Conservation (phyloP, 2,113 vertebrate genomes). For the Sceloporus tristichus region DNA sequence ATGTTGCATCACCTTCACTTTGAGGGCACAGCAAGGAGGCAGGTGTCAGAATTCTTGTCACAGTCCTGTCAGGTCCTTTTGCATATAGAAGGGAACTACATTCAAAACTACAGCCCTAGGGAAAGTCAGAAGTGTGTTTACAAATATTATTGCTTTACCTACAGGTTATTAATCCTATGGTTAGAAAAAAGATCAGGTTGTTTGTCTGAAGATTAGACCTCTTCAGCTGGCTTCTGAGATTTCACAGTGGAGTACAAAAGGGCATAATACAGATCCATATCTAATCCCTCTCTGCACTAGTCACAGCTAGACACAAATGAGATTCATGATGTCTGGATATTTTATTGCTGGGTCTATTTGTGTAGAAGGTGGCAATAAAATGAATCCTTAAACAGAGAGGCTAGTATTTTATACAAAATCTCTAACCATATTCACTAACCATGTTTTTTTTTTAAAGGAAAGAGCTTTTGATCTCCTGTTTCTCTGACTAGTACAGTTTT, state of each 20-base stretch:
- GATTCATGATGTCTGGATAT: conserved; percentile 14
- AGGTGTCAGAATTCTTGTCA: conserved; percentile 35
- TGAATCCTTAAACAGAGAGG: conserved; percentile 35
- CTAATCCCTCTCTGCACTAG: conserved; percentile 24
- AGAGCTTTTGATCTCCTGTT: not conserved
- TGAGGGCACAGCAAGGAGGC: not conserved
- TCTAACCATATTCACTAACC: not conserved
- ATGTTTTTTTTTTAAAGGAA: rapidly evolving
- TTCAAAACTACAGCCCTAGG: conserved; percentile 23
- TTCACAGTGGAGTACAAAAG: conserved; percentile 28
- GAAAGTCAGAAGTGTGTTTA: conserved; percentile 48
- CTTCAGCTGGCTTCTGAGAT: conserved; percentile 40
- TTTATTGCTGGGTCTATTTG: conserved; percentile 4
- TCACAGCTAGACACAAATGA: conserved; percentile 40
- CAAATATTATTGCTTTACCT: conserved; percentile 48
- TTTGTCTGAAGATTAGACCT: conserved; percentile 36
- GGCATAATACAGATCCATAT: conserved; percentile 41
- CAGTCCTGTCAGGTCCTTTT: conserved; percentile 53
- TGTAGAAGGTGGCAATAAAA: conserved; percentile 24
- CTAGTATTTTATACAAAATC: not conserved
- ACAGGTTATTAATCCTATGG: conserved; percentile 50
- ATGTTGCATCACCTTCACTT: conserved; percentile 28
- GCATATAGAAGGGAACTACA: conserved; percentile 48
- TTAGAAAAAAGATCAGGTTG: conserved; percentile 32
- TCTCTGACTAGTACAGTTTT: not conserved